Evolutionary conservation across 2,888 invertebrate species (phyloP), one percentile per base, ranked within the genome.

Genomic region (Nomada lathburiana): DNA sequence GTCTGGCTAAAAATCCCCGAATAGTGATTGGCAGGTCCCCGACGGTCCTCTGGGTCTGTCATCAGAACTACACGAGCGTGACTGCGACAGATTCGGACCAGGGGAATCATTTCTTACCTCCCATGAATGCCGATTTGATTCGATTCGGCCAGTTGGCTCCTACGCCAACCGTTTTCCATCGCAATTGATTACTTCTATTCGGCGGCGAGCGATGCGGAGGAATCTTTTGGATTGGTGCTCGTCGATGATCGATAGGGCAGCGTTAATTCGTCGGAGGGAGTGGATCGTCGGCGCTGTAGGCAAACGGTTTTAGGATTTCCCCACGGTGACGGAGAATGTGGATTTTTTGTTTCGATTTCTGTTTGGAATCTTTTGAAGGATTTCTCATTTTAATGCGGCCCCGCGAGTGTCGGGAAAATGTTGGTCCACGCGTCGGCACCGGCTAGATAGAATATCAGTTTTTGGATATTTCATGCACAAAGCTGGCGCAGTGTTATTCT

Each of bases 1-100:
- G 67, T 60, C 64, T 60, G 63, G 70, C 78, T 76, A 85, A 89
- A 89, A 90, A 86, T 90, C 90, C 80, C 86, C 72, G 84, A 87
- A 85, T 85, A 83, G 87, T 88, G 88, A 91, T 91, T 91, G 91
- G 90, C 91, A 90, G 88, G 86, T 89, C 83, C 83, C 77, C 79
- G 88, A 71, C 71, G 78, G 79, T 89, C 91, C 88, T 86, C 69
- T 69, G 91, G 86, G 91, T 88, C 87, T 88, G 88, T 90, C 91
- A 89, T 91, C 89, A 90, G 88, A 85, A 88, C 84, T 83, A 75
- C 76, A 72, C 80, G 88, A 80, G 87, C 91, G 90, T 90, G 90
- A 91, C 89, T 91, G 89, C 90, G 90, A 90, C 88, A 87, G 81
- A 87, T 68, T 81, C 80, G 76, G 74, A 63, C 76, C 82, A 47